phyloP scores from a whole-genome alignment of 2,888 invertebrate genomes.

The Pimpla rufipes region DNA sequence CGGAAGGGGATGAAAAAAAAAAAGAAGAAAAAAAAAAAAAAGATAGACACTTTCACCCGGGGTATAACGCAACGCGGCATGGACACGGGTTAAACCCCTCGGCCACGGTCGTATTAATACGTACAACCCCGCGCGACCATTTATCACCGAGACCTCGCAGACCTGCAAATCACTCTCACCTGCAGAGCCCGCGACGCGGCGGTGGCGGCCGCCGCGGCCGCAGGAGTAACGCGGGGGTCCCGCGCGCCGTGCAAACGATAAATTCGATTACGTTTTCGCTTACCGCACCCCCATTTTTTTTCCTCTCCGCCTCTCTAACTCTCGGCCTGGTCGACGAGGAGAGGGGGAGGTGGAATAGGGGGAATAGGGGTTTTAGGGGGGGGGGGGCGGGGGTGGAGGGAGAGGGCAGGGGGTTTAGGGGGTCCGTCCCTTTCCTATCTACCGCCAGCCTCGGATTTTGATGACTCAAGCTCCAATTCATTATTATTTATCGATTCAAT shows the following conservation, averaged over 20 bases:
- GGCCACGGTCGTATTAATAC: conserved; percentile 68
- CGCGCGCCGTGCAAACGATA: conserved; percentile 58
- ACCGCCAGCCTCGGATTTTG: conserved; percentile 40
- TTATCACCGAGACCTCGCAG: conserved; percentile 72
- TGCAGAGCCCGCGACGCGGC: conserved; percentile 44
- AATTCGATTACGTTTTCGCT: conserved; percentile 71
- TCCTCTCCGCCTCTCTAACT: conserved; percentile 47
- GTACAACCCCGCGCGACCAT: conserved; percentile 70
- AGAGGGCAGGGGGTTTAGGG: too few species aligned
- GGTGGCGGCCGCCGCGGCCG: conserved; percentile 25
- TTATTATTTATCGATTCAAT: conserved; percentile 66
- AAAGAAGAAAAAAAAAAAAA: background rate
- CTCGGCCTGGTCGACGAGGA: background rate
- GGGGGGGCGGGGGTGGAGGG: too few species aligned
- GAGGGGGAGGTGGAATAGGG: too few species aligned
- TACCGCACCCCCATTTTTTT: conserved; percentile 64
- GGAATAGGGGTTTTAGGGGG: too few species aligned
- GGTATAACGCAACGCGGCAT: conserved; percentile 1
- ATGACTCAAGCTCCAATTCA: conserved; percentile 61
- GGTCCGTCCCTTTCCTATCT: conserved; percentile 9
- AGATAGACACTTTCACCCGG: conserved; percentile 28
- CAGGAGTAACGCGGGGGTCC: conserved; percentile 46
- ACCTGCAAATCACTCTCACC: conserved; percentile 74
- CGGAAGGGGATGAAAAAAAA: too few species aligned
- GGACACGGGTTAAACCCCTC: conserved; percentile 64